These are phyloP conservation scores for Sebastes nivosus DNA, from an alignment of 2,797 vertebrate species.

Conservation along the genomic window DNA sequence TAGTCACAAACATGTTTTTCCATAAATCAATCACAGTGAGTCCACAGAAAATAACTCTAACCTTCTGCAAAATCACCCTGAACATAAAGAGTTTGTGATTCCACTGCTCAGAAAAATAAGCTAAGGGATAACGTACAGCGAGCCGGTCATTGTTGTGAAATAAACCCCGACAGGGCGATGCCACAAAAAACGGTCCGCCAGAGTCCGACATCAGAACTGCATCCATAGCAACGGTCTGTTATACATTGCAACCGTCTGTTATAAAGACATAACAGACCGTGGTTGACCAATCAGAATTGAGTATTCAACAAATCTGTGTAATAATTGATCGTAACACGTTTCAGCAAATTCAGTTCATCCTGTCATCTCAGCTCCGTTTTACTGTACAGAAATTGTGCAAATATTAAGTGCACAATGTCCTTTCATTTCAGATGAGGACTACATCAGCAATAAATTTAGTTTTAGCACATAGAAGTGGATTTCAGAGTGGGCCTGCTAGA, in stretches of 20 bases:
- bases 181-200: no score
- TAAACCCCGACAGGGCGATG: no score
- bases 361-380: not conserved
- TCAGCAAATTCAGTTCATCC: not conserved
- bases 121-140: not conserved
- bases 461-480: no score
- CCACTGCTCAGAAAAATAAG: not conserved
- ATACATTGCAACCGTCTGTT: accelerated
- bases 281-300: no score
- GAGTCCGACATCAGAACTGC: no score
- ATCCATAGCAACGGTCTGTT: no score
- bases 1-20: not conserved
- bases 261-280: no score
- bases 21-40: not conserved
- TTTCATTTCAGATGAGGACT: not conserved
- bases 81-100: not conserved
- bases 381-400: not conserved
- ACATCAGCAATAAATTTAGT: no score
- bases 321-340: not conserved
- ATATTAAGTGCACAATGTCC: no score
- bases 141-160: not conserved
- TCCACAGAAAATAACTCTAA: not conserved
- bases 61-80: not conserved
- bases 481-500: no score
- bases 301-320: no score